These are phyloP conservation scores for Dufourea novaeangliae DNA, from an alignment of 1,140 invertebrate genomes.

Conservation along the genomic window DNA sequence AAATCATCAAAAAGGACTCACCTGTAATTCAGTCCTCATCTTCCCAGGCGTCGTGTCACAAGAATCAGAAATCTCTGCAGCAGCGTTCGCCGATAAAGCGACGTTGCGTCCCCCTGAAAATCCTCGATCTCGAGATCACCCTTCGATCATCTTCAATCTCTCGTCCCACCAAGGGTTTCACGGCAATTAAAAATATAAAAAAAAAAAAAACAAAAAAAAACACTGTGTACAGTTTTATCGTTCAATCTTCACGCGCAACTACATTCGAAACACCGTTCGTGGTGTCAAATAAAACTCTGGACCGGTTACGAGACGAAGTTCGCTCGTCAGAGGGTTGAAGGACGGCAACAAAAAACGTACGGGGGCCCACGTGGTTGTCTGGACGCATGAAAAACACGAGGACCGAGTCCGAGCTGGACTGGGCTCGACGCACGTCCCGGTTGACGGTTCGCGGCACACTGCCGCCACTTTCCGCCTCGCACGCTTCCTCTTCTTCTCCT, in stretches of 20 bases:
- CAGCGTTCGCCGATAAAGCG: too few species aligned
- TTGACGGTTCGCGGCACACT: constrained; percentile 66
- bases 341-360: not conserved
- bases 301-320: too few species aligned
- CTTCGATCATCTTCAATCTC: constrained; percentile 39
- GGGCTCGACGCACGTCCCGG: constrained; percentile 55
- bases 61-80: not conserved
- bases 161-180: constrained; percentile 13
- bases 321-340: not conserved
- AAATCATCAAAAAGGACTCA: constrained; percentile 35
- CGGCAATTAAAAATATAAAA: too few species aligned
- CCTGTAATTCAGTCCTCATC: constrained; percentile 58
- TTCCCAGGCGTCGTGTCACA: not conserved
- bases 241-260: not conserved
- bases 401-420: constrained; percentile 19
- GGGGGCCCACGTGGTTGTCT: constrained; percentile 57
- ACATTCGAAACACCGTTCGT: too few species aligned
- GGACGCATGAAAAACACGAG: constrained; percentile 37
- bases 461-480: constrained; percentile 64
- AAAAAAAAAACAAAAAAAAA: too few species aligned
- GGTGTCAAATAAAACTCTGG: too few species aligned
- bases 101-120: not conserved
- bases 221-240: not conserved
- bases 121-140: constrained; percentile 3
- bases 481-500: constrained; percentile 62